Conservation (phyloP, 1,140 invertebrate genomes). For the Trichoplusia ni region DNA sequence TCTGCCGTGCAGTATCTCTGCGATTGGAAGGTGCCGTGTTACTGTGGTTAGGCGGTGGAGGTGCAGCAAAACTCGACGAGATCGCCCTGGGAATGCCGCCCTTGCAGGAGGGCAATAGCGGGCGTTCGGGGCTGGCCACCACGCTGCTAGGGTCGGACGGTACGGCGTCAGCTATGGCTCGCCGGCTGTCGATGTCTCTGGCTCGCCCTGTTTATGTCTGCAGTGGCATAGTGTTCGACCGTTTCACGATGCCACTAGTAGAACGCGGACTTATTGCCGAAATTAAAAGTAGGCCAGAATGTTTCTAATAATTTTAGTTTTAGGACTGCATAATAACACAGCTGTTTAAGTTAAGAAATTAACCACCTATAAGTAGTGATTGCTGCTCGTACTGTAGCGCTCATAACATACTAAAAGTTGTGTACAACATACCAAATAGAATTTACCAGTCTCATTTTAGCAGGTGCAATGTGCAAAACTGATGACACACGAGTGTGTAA, state of each 20-base stretch:
- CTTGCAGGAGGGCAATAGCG: background rate
- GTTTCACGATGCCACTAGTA: conserved; percentile 43
- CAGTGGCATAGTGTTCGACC: conserved; percentile 83
- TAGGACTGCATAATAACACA: too few relatives aligned
- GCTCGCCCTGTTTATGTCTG: conserved; percentile 88
- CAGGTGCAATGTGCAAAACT: too few relatives aligned
- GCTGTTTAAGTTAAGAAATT: too few relatives aligned
- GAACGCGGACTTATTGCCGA: conserved; percentile 43
- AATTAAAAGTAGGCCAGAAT: conserved; percentile 48
- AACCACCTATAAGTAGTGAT: too few relatives aligned
- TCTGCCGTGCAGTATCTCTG: conserved; percentile 28
- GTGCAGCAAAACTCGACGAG: conserved; percentile 20
- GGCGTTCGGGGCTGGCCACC: conserved; percentile 83
- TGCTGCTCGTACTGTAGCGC: too few relatives aligned
- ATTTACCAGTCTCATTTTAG: too few relatives aligned
- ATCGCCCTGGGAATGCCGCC: conserved; percentile 33
- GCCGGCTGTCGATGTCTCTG: conserved; percentile 35
- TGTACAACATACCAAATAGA: too few relatives aligned
- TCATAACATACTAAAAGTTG: too few relatives aligned
- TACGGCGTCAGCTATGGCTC: conserved; percentile 82
- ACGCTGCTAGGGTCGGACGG: conserved; percentile 84
- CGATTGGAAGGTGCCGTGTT: conserved; percentile 29
- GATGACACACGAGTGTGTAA: too few relatives aligned
- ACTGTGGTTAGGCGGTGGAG: conserved; percentile 43
- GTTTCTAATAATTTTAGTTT: too few relatives aligned